A percentile compares a stretch with the other conserved stretches of the same genome.
Conservation (phyloP, 1,140 invertebrate genomes). For the Centruroides vittatus region DNA sequence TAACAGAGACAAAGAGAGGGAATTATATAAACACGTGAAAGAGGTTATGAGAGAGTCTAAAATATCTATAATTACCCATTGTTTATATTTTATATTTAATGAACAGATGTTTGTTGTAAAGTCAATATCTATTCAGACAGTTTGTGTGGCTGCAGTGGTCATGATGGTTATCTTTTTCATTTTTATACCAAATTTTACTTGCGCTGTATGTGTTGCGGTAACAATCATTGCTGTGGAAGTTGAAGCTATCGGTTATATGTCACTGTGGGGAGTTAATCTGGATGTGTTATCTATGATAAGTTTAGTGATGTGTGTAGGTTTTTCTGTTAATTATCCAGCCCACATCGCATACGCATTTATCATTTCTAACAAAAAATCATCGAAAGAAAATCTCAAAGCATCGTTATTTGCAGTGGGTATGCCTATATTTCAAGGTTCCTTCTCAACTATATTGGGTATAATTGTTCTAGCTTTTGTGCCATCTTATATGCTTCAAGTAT, state of each 20-base stretch:
- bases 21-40: conserved; percentile 76
- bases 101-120: conserved; percentile 48
- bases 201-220: conserved; percentile 85
- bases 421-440: not conserved
- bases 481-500: conserved; percentile 27
- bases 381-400: not conserved
- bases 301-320: conserved; percentile 95
- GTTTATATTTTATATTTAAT: conserved; percentile 64
- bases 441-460: not conserved
- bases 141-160: conserved; percentile 73
- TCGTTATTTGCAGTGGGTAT: not conserved
- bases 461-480: not conserved
- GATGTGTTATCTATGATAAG: conserved; percentile 98
- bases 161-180: conserved; percentile 93
- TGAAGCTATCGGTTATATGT: conserved; percentile 93
- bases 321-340: conserved; percentile 92
- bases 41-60: conserved; percentile 71
- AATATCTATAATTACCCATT: conserved; percentile 42
- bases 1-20: conserved; percentile 79
- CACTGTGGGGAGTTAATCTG: conserved; percentile 82
- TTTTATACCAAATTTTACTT: conserved; percentile 86
- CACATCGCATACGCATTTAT: conserved; percentile 76
- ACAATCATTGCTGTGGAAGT: conserved; percentile 88
- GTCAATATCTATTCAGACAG: conserved; percentile 56
- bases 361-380: not conserved